Evolutionary conservation across 92 coral and sea anemone species (phyloP).

Genomic region (Hydrozoanthus gracilis): DNA sequence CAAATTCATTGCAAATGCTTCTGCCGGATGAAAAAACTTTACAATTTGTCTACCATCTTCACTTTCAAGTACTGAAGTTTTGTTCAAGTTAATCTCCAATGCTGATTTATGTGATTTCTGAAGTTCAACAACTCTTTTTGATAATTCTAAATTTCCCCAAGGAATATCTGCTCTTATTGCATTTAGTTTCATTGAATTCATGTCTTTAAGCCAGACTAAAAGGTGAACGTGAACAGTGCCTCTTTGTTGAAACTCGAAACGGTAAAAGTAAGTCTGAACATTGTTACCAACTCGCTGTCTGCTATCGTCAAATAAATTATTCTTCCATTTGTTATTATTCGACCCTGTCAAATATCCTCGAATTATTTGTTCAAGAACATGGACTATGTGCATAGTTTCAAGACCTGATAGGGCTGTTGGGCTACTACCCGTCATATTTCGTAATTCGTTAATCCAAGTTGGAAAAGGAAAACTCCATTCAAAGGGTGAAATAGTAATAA

Average conservation of each 20-base stretch:
- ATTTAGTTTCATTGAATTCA: not conserved
- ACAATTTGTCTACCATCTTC: not conserved
- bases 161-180: slow-evolving; percentile 50
- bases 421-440: slow-evolving; percentile 17
- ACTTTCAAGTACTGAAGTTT: not conserved
- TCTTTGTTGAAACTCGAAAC: slow-evolving; percentile 48
- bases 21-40: slow-evolving; percentile 23
- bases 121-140: not conserved
- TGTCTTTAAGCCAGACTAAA: slow-evolving; percentile 52
- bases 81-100: not conserved
- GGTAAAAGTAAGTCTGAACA: slow-evolving; percentile 44
- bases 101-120: slow-evolving; percentile 39
- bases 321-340: slow-evolving; percentile 52
- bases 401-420: slow-evolving; percentile 47
- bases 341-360: slow-evolving; percentile 59
- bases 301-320: slow-evolving; percentile 32
- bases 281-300: not conserved
- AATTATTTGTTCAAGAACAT: slow-evolving; percentile 59
- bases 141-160: not conserved
- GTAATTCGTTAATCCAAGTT: slow-evolving; percentile 29
- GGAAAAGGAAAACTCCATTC: slow-evolving; percentile 80
- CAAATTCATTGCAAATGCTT: slow-evolving; percentile 49
- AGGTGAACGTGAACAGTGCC: slow-evolving; percentile 62
- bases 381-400: slow-evolving; percentile 57
- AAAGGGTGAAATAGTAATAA: slow-evolving; percentile 63